A percentile compares a stretch with the other conserved stretches of the same genome.
These are phyloP conservation scores for Helicoverpa zea DNA, from an alignment of 1,140 invertebrate genomes.

Conservation along the genomic window DNA sequence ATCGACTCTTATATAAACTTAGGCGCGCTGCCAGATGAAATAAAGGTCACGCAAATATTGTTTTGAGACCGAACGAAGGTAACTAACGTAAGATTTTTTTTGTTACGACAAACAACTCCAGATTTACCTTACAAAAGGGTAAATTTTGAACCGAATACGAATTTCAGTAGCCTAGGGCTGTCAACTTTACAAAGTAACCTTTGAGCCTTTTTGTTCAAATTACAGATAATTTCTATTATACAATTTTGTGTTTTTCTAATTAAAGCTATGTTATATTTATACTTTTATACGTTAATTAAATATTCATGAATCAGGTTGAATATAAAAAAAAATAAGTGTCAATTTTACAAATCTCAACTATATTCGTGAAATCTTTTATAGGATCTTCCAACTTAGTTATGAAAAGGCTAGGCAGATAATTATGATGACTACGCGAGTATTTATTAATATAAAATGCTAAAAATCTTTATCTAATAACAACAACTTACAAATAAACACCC, in stretches of 20 bases:
- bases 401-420: too few species aligned
- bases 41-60: conserved; percentile 44
- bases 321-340: too few species aligned
- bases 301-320: too few species aligned
- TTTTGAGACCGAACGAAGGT: conserved; percentile 18
- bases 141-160: neutral
- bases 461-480: conserved; percentile 2
- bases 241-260: neutral
- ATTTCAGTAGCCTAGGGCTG: conserved; percentile 11
- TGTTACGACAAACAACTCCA: conserved; percentile 9
- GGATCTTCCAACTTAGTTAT: too few species aligned
- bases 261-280: too few species aligned
- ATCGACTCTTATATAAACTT: conserved; percentile 34
- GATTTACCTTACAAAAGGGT: neutral
- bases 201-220: neutral
- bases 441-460: neutral
- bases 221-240: neutral
- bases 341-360: too few species aligned
- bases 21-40: conserved; percentile 30
- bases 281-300: too few species aligned
- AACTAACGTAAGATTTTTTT: conserved; percentile 5
- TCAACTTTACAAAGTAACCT: conserved; percentile 9
- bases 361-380: too few species aligned
- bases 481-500: conserved; percentile 9
- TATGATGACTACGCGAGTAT: too few species aligned